Conservation (phyloP, 1,140 invertebrate species). For the Zeugodacus cucurbitae region DNA sequence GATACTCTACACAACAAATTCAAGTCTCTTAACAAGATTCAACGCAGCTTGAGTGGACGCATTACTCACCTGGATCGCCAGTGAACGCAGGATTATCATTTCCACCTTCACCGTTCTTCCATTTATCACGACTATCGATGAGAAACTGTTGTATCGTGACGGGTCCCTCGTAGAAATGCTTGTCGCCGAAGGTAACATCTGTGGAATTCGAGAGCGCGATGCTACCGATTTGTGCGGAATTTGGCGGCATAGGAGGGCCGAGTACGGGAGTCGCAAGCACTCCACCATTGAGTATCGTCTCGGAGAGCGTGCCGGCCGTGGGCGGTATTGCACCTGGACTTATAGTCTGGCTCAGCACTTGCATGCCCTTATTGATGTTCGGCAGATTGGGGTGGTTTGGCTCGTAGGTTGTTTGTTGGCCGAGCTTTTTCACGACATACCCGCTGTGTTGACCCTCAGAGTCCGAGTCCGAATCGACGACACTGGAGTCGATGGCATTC, state of each 20-base stretch:
- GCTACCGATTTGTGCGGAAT: constrained; percentile 66
- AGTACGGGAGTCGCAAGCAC: not conserved
- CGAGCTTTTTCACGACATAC: constrained; percentile 61
- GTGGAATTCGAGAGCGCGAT: constrained; percentile 71
- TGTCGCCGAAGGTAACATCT: constrained; percentile 75
- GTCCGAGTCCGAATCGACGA: constrained; percentile 62
- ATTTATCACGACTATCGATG: constrained; percentile 61
- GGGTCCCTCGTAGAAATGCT: constrained; percentile 73
- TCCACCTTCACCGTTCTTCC: constrained; percentile 53
- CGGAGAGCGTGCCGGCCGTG: not conserved
- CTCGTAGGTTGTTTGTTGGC: constrained; percentile 56
- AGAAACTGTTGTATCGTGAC: constrained; percentile 76
- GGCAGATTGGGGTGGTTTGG: constrained; percentile 53
- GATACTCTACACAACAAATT: no score
- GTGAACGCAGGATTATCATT: constrained; percentile 58
- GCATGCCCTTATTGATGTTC: constrained; percentile 54
- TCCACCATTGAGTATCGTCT: constrained; percentile 18
- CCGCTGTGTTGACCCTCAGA: constrained; percentile 50
- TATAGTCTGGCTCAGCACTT: constrained; percentile 51
- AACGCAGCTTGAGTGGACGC: no score
- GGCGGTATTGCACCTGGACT: constrained; percentile 40
- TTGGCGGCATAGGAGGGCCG: constrained; percentile 1
- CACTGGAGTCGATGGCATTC: constrained; percentile 61
- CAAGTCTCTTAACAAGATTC: no score
- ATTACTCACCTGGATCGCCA: not conserved